Conservation (phyloP, 2,113 vertebrate genomes). For the Nyctibius bracteatus region DNA sequence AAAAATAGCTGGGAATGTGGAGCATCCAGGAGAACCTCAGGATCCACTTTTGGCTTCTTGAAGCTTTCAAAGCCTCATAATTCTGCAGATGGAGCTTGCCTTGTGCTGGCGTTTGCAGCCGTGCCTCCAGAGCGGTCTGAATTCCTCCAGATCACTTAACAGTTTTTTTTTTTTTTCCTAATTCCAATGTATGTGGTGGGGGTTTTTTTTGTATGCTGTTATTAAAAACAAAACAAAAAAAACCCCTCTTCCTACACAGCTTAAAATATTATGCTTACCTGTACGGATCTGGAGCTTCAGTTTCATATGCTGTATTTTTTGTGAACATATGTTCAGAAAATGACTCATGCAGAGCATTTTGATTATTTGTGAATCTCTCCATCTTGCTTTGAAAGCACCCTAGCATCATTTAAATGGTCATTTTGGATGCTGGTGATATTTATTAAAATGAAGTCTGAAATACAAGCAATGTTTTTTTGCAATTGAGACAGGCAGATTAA, state of each 20-base stretch:
- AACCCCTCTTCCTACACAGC: neutral
- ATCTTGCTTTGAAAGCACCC: neutral
- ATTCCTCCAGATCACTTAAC: neutral
- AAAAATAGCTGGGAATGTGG: conserved; percentile 22
- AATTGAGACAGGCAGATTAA: neutral
- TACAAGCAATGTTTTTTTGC: neutral
- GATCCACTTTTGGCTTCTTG: neutral
- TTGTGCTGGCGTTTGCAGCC: neutral
- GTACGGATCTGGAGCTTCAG: neutral
- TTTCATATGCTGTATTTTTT: neutral
- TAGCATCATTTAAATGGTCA: neutral
- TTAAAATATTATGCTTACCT: neutral
- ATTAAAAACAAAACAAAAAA: neutral
- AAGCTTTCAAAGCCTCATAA: neutral
- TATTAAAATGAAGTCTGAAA: neutral
- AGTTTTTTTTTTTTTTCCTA: neutral
- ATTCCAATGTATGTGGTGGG: neutral
- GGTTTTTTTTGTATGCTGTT: neutral
- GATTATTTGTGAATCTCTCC: neutral
- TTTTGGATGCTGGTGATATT: neutral
- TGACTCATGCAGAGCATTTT: neutral
- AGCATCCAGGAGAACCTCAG: neutral
- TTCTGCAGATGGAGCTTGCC: neutral
- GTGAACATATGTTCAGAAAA: neutral
- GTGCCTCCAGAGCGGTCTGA: neutral